Conservation (phyloP, 2,888 invertebrate species). For the Eilema depressum region DNA sequence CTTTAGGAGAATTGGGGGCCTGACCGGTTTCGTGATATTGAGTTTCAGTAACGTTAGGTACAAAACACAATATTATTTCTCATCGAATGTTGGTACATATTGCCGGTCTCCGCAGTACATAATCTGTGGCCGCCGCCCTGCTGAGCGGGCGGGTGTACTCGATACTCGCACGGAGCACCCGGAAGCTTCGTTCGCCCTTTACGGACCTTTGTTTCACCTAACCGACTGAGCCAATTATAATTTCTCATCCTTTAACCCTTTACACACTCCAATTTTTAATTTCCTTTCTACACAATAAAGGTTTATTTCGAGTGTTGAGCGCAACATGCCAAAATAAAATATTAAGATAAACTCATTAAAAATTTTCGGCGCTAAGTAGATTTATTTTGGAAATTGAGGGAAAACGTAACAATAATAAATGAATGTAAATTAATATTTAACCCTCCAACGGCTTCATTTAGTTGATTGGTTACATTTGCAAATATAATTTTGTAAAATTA, state of each 20-base stretch:
- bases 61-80: neutral
- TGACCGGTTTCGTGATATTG: too few species aligned
- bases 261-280: constrained; percentile 44
- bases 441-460: neutral
- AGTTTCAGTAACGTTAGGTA: neutral
- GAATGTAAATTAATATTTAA: constrained; percentile 6
- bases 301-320: constrained; percentile 17
- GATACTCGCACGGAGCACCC: constrained; percentile 62
- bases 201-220: constrained; percentile 77
- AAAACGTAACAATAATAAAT: constrained; percentile 8
- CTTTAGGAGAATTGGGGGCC: too few species aligned
- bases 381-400: constrained; percentile 18
- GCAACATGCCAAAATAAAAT: constrained; percentile 3
- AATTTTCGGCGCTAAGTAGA: constrained; percentile 12
- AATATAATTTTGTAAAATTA: neutral
- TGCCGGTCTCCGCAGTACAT: constrained; percentile 37
- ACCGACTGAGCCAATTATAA: constrained; percentile 59
- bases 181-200: constrained; percentile 78
- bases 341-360: constrained; percentile 15
- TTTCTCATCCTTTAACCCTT: constrained; percentile 55
- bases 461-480: too few species aligned
- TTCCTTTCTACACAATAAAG: constrained; percentile 29
- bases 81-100: neutral
- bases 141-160: constrained; percentile 65
- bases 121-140: constrained; percentile 58